phyloP scores from a whole-genome alignment of 2,113 vertebrate species.

The Chlamydotis undulata region DNA sequence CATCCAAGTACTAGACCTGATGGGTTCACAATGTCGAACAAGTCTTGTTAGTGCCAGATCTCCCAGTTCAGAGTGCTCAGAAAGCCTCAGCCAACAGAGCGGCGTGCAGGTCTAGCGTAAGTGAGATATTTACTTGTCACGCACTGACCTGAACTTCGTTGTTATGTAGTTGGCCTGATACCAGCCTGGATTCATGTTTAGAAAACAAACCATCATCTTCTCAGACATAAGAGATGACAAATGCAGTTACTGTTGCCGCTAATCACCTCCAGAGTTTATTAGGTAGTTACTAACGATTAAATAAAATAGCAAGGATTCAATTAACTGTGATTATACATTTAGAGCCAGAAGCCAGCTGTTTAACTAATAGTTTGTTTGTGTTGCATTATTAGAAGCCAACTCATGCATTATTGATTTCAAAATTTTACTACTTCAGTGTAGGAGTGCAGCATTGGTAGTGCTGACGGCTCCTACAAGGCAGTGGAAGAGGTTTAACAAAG shows the following conservation, averaged over 20 bases:
- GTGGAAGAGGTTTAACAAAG: background rate
- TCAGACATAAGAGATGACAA: slow-evolving; percentile 37
- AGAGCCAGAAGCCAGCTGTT: slow-evolving; percentile 66
- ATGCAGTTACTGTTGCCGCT: slow-evolving; percentile 43
- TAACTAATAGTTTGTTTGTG: slow-evolving; percentile 65
- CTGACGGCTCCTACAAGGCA: background rate
- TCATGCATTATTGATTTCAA: slow-evolving; percentile 65
- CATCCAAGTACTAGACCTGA: background rate
- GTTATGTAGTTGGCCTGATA: background rate
- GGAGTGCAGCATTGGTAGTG: fast-evolving
- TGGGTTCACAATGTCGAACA: background rate
- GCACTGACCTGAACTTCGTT: background rate
- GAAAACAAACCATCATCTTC: slow-evolving; percentile 22
- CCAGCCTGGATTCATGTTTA: background rate
- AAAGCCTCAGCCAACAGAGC: background rate
- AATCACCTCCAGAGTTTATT: slow-evolving; percentile 68
- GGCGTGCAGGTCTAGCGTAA: background rate
- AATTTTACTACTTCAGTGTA: slow-evolving; percentile 12
- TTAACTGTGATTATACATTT: slow-evolving; percentile 61
- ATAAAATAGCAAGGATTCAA: slow-evolving; percentile 72
- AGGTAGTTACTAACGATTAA: slow-evolving; percentile 67
- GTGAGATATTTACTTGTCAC: background rate
- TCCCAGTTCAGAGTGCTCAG: background rate
- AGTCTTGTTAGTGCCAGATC: background rate
- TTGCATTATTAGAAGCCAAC: slow-evolving; percentile 58